These are phyloP conservation scores for Junonia oenone DNA, from an alignment of 2,888 invertebrate genomes.

Conservation along the genomic window DNA sequence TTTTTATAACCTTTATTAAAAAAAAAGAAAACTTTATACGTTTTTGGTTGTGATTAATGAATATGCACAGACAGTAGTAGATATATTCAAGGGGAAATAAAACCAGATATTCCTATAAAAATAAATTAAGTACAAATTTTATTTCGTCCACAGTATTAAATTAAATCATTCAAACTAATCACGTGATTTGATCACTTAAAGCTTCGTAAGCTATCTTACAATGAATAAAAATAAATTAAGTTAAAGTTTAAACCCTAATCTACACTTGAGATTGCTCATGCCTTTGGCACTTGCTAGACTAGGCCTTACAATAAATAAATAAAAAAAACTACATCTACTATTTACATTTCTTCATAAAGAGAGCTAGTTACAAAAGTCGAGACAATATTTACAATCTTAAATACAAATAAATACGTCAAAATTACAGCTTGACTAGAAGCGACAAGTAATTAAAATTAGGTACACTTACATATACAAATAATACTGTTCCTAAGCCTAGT, in stretches of 20 bases:
- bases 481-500: constrained; percentile 36
- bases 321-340: constrained; percentile 6
- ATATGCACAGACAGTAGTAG: too few relatives aligned
- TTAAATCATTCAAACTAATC: constrained; percentile 41
- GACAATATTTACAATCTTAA: constrained; percentile 22
- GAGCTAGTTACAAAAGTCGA: constrained; percentile 24
- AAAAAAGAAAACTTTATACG: too few relatives aligned
- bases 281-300: constrained; percentile 70
- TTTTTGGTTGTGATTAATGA: too few relatives aligned
- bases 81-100: constrained; percentile 21
- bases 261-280: constrained; percentile 61
- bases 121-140: constrained; percentile 47
- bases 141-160: constrained; percentile 31
- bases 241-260: constrained; percentile 32
- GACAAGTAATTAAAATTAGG: constrained; percentile 37
- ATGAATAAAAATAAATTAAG: constrained; percentile 39
- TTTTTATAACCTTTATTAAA: too few relatives aligned
- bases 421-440: constrained; percentile 48
- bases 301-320: constrained; percentile 42
- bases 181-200: constrained; percentile 59
- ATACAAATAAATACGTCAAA: constrained; percentile 8
- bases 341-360: constrained; percentile 30
- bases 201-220: constrained; percentile 57
- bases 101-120: constrained; percentile 37
- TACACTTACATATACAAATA: constrained; percentile 18